A percentile compares a stretch with the other conserved stretches of the same genome.
Conservation (phyloP, 2,888 invertebrate genomes). For the Stegophylla sp. region DNA sequence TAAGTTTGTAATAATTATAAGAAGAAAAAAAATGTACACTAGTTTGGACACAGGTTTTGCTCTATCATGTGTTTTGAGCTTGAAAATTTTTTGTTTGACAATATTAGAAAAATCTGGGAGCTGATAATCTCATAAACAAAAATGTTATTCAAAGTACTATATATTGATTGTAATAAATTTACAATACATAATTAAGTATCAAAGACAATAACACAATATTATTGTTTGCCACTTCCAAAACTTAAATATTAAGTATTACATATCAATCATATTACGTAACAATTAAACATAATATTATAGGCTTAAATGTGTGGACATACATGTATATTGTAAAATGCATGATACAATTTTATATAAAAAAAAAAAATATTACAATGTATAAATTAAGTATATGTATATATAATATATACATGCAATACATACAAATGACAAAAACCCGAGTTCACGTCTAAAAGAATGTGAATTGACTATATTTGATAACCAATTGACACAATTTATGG, state of each 20-base stretch:
- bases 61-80: too few relatives aligned
- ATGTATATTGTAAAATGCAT: not conserved
- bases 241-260: constrained; percentile 35
- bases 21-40: too few relatives aligned
- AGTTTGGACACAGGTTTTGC: too few relatives aligned
- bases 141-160: constrained; percentile 16
- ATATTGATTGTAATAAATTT: constrained; percentile 21
- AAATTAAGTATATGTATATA: constrained; percentile 6
- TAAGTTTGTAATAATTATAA: too few relatives aligned
- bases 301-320: not conserved
- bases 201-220: constrained; percentile 13
- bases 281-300: constrained; percentile 8
- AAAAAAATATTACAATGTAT: constrained; percentile 8
- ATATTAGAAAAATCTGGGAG: too few relatives aligned
- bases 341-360: not conserved
- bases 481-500: constrained; percentile 5
- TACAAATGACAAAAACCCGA: not conserved
- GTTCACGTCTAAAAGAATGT: not conserved
- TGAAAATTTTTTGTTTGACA: too few relatives aligned
- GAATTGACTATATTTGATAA: constrained; percentile 4
- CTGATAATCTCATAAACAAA: too few relatives aligned
- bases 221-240: constrained; percentile 34
- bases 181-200: constrained; percentile 22
- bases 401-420: too few relatives aligned
- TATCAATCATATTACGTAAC: constrained; percentile 18